phyloP scores from a whole-genome alignment of 2,113 vertebrate species.

The Fulica atra region DNA sequence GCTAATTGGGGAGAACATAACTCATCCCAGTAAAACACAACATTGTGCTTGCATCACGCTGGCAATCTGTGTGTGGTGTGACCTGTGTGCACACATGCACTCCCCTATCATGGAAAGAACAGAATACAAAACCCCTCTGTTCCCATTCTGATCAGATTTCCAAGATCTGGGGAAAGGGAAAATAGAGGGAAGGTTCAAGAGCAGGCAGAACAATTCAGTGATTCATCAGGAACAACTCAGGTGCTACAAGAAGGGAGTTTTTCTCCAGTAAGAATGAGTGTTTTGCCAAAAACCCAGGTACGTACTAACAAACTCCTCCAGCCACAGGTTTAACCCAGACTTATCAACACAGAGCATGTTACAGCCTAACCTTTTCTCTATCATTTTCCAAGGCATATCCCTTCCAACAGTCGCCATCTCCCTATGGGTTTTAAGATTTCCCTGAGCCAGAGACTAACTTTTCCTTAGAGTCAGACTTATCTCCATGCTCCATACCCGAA shows the following conservation, averaged over 20 bases:
- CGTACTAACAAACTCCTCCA: neutral
- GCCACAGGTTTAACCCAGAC: neutral
- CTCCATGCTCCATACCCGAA: neutral
- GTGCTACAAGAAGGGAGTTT: neutral
- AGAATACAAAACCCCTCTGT: neutral
- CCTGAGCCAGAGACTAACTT: neutral
- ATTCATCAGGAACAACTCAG: neutral
- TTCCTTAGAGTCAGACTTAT: neutral
- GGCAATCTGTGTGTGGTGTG: neutral
- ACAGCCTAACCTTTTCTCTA: neutral
- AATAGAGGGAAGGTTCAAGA: neutral
- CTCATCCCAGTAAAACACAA: neutral
- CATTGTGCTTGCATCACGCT: neutral
- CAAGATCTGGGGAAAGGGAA: neutral
- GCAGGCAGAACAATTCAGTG: neutral
- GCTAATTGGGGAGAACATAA: neutral
- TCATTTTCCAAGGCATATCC: neutral
- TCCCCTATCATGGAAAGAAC: neutral
- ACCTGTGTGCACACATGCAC: neutral
- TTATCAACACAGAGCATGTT: neutral
- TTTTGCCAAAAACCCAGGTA: neutral
- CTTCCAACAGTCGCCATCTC: neutral
- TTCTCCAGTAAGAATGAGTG: neutral
- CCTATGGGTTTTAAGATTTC: neutral
- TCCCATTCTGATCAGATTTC: neutral